A percentile compares a stretch with the other conserved stretches of the same genome.
These are phyloP conservation scores for Cryptocheilus praepositus DNA, from an alignment of 2,888 invertebrate genomes.

Conservation along the genomic window DNA sequence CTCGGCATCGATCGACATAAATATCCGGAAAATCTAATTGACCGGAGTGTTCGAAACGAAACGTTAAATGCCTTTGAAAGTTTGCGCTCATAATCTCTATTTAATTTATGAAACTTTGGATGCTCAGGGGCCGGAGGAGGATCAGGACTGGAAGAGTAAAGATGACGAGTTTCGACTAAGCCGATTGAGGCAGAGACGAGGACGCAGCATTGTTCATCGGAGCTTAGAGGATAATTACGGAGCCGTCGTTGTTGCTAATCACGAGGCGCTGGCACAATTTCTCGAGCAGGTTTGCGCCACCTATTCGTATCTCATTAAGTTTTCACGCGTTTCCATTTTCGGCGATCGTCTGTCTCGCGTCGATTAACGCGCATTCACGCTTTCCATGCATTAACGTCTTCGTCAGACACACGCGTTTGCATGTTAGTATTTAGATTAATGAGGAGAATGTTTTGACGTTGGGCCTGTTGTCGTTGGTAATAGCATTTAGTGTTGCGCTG, in stretches of 20 bases:
- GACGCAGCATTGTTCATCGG: conserved; percentile 88
- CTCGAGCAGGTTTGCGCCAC: conserved; percentile 84
- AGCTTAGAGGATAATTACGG: conserved; percentile 93
- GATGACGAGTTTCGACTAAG: conserved; percentile 70
- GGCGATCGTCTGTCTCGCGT: too few species aligned
- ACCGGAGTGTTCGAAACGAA: background rate
- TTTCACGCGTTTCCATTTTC: too few species aligned
- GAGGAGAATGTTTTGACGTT: too few species aligned
- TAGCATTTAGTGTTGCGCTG: too few species aligned
- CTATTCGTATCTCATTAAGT: too few species aligned
- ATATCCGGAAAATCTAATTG: too few species aligned
- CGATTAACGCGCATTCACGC: too few species aligned
- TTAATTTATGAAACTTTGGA: background rate
- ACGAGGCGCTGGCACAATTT: conserved; percentile 91
- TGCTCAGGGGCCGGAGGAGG: conserved; percentile 76
- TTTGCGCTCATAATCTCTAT: background rate
- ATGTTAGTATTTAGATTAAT: background rate
- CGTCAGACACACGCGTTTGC: background rate
- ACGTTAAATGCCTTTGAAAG: background rate
- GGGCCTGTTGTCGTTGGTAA: too few species aligned
- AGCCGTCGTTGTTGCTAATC: conserved; percentile 92
- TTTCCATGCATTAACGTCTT: too few species aligned
- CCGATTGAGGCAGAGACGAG: conserved; percentile 85
- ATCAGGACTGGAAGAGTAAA: conserved; percentile 76
- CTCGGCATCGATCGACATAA: too few species aligned